Conservation (phyloP, 2,797 vertebrate species). For the Monodelphis domestica region DNA sequence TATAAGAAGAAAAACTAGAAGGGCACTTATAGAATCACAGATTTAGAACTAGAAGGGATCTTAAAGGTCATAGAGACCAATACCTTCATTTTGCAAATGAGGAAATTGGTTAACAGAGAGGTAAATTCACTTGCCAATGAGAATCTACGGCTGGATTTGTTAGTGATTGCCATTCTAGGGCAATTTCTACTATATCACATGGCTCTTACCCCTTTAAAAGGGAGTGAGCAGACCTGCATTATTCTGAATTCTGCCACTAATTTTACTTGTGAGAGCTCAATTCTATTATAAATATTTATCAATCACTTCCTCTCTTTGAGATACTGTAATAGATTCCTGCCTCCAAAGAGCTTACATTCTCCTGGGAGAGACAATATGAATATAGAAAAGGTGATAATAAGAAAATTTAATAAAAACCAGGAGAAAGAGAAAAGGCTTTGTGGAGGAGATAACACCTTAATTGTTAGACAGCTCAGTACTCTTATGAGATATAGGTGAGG, state of each 20-base stretch:
- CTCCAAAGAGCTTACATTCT: background rate
- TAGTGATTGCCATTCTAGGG: background rate
- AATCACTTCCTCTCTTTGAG: background rate
- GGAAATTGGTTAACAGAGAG: background rate
- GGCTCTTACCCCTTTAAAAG: background rate
- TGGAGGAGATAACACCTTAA: background rate
- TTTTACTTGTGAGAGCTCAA: background rate
- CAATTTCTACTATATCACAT: background rate
- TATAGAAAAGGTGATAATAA: background rate
- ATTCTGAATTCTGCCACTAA: background rate
- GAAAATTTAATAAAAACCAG: background rate
- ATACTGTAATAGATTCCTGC: background rate
- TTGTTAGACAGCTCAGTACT: background rate
- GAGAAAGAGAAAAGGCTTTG: background rate
- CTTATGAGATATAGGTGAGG: background rate
- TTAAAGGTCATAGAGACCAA: slow-evolving; percentile 9
- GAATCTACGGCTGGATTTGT: background rate
- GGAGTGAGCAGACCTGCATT: background rate
- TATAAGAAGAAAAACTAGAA: background rate
- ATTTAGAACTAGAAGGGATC: background rate
- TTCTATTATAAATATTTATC: background rate
- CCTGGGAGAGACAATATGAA: background rate
- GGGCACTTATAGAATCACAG: background rate
- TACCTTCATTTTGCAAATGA: background rate
- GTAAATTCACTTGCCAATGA: background rate